Evolutionary conservation across 2,113 vertebrate genomes (phyloP).

Genomic region (Larimichthys crocea): DNA sequence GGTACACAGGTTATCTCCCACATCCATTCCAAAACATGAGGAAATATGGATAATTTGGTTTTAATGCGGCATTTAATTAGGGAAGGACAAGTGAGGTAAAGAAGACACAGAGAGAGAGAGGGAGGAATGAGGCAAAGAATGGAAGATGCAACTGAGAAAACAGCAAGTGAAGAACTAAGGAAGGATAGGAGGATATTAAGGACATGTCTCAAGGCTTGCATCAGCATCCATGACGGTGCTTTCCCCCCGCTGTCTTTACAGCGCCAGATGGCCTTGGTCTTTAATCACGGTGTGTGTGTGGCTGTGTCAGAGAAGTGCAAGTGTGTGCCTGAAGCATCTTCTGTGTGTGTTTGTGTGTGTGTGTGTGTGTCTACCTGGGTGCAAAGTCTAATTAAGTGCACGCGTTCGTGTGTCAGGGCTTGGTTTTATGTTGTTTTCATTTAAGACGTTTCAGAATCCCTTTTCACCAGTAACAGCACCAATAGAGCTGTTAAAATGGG

Average conservation of each 20-base stretch:
- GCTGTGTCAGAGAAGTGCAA: conserved; percentile 16
- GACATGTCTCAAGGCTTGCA: conserved; percentile 76
- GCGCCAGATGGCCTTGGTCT: conserved; percentile 76
- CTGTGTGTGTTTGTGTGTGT: conserved; percentile 6
- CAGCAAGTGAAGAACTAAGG: conserved; percentile 47
- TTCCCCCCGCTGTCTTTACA: conserved; percentile 63
- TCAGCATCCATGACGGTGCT: conserved; percentile 72
- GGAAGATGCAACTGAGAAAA: conserved; percentile 17
- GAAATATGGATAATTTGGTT: conserved; percentile 55
- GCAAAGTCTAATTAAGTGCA: conserved; percentile 37
- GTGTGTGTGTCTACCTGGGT: conserved; percentile 29
- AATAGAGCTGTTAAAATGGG: conserved; percentile 5
- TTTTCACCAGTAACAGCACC: neutral
- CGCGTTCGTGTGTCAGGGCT: conserved; percentile 31
- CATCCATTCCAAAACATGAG: conserved; percentile 47
- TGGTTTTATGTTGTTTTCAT: conserved; percentile 45
- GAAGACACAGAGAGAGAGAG: conserved; percentile 12
- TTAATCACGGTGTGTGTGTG: conserved; percentile 72
- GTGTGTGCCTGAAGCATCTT: conserved; percentile 31
- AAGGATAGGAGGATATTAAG: conserved; percentile 54
- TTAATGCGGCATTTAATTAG: conserved; percentile 53
- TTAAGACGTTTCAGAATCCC: conserved; percentile 16
- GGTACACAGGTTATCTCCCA: conserved; percentile 54
- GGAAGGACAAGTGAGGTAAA: conserved; percentile 19
- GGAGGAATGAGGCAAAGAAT: neutral